Conservation (phyloP, 2,797 vertebrate genomes). For the Dendrocincla tyrannina region DNA sequence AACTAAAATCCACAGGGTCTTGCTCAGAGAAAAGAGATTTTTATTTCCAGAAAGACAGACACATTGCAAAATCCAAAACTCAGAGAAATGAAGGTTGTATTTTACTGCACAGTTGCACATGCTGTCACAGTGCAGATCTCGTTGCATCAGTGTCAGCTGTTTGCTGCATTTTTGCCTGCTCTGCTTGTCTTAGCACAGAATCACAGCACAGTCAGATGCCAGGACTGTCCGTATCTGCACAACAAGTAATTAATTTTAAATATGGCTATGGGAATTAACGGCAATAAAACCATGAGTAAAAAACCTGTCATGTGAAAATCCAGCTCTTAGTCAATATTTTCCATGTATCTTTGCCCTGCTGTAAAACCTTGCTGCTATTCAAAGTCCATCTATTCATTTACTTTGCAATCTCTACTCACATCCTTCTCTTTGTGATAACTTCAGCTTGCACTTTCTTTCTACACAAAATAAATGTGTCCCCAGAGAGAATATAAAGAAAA, state of each 20-base stretch:
- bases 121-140: not conserved
- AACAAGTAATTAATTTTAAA: constrained; percentile 25
- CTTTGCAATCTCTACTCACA: not conserved
- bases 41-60: not conserved
- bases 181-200: not conserved
- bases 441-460: not conserved
- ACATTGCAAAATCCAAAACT: not conserved
- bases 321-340: not conserved
- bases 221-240: not conserved
- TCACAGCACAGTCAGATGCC: not conserved
- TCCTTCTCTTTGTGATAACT: not conserved
- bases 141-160: not conserved
- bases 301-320: constrained; percentile 20
- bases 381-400: not conserved
- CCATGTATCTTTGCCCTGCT: not conserved
- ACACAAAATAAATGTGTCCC: not conserved
- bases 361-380: not conserved
- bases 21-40: not conserved
- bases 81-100: not conserved
- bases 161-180: not conserved
- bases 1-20: not conserved
- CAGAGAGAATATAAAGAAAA: constrained; percentile 6
- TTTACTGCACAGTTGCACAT: not conserved
- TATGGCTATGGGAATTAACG: not conserved
- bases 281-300: not conserved